Evolutionary conservation across 1,140 invertebrate species (phyloP), one percentile per base, ranked within the genome.

Genomic region (Aphis gossypii): DNA sequence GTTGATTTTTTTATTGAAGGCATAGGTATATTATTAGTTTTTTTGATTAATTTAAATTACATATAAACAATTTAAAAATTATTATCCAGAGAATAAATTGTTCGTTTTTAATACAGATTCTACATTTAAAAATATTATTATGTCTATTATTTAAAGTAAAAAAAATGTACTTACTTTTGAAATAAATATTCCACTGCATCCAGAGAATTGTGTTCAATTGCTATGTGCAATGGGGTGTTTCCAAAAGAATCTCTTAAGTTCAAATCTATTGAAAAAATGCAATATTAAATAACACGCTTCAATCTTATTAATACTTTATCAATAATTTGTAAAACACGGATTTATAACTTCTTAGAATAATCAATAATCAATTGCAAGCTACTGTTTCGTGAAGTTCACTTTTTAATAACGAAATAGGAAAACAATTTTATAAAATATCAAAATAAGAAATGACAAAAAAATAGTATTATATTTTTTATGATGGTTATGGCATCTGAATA

Each of bases 201-300:
- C 30, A 97, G 94, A 21, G 97, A 96, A 94, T 97, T 96, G 94
- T 96, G 96, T 95, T 97, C 97, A 0, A 98, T 97, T 4, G 98
- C 98, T 51, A 97, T 95, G 95, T 99, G 98, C 0, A 99, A 95
- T 3, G 98, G 97, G 3, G 98, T 98, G 94, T 98, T 98, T 0
- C 97, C 97, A 68, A 95, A 96, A 94, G 97, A 96, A 95, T 98
- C 98, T 94, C 95, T 95, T 30, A 96, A 96, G 95, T 98, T 97
- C 90, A 98, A 95, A 96, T 98, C 97, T 98, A 95, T 68, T 96
- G 96, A 94, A 93, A 94, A 95, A 94, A 95, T 90, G 3, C 18
- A 86, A 86, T 86, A 86, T 86, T 86, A 30, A 44, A 38, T 38
- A 84, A 84, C 7, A 84, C 9, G 8, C 8, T 41, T 44, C 60